Percentiles rank a stretch among this genome's conserved stretches.
These are phyloP conservation scores for Clangula hyemalis DNA, from an alignment of 2,797 vertebrate species.

Conservation along the genomic window DNA sequence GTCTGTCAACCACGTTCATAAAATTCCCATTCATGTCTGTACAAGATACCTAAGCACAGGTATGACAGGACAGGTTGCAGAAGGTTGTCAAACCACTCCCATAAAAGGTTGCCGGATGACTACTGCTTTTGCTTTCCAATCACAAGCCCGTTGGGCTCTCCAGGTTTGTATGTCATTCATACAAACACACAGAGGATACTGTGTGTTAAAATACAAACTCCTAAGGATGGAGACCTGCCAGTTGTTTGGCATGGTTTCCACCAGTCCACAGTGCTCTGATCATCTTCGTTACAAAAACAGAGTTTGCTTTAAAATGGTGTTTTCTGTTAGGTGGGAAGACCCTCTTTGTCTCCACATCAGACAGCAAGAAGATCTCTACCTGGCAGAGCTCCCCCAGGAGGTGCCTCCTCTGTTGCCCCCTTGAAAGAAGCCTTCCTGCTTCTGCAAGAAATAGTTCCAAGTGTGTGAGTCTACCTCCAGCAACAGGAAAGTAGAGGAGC, in stretches of 20 bases:
- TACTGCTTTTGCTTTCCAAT: background rate
- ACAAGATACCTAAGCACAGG: background rate
- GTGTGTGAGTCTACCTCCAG: background rate
- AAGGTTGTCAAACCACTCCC: background rate
- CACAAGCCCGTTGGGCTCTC: background rate
- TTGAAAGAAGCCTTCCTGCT: slow-evolving; percentile 2
- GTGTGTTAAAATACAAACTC: too few relatives aligned
- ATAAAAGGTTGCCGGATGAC: background rate
- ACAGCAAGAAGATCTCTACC: background rate
- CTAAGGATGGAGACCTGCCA: background rate
- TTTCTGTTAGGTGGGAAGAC: background rate
- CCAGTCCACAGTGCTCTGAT: background rate
- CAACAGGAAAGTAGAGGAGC: background rate
- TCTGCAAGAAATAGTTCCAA: slow-evolving; percentile 41
- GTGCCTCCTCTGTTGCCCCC: background rate
- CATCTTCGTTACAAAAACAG: background rate
- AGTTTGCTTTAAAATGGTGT: background rate
- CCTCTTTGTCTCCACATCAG: background rate
- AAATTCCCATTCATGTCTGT: background rate
- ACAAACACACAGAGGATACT: too few relatives aligned
- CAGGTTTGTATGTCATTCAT: background rate
- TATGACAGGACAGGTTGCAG: background rate
- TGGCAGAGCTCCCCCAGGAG: background rate
- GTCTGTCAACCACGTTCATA: background rate
- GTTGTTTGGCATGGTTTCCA: background rate